phyloP scores from a whole-genome alignment of 2,113 vertebrate genomes.

The Platysteira castanea region DNA sequence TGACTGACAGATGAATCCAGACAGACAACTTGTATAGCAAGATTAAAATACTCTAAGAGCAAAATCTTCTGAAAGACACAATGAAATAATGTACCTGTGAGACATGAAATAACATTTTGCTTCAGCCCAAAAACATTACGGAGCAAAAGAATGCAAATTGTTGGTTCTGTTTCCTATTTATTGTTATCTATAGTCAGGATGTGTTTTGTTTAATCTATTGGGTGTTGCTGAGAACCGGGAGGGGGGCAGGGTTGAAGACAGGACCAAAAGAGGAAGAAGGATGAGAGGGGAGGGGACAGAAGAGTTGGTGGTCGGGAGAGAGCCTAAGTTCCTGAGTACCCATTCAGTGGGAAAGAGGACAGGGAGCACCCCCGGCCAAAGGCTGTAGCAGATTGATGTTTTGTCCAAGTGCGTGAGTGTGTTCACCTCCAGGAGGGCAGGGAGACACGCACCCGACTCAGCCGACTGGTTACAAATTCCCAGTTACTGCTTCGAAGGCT shows the following conservation, averaged over 20 bases:
- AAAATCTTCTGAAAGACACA: background rate
- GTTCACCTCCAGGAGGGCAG: background rate
- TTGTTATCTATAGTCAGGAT: background rate
- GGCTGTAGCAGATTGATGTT: too few relatives aligned
- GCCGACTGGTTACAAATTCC: background rate
- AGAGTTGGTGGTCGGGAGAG: accelerated
- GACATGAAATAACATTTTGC: background rate
- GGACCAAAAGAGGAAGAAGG: background rate
- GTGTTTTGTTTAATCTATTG: background rate
- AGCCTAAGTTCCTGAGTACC: background rate
- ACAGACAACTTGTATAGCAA: background rate
- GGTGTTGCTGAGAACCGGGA: background rate
- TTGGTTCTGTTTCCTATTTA: background rate
- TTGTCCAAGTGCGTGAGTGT: too few relatives aligned
- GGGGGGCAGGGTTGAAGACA: background rate
- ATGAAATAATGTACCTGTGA: background rate
- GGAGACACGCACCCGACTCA: background rate
- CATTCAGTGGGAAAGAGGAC: background rate
- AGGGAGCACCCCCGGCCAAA: background rate
- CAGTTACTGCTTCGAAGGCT: background rate
- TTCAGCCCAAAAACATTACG: background rate
- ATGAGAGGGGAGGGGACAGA: background rate
- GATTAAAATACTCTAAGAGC: background rate
- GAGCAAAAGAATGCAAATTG: background rate
- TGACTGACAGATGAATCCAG: background rate